phyloP scores from a whole-genome alignment of 2,888 invertebrate species.

The Tachina lurida region DNA sequence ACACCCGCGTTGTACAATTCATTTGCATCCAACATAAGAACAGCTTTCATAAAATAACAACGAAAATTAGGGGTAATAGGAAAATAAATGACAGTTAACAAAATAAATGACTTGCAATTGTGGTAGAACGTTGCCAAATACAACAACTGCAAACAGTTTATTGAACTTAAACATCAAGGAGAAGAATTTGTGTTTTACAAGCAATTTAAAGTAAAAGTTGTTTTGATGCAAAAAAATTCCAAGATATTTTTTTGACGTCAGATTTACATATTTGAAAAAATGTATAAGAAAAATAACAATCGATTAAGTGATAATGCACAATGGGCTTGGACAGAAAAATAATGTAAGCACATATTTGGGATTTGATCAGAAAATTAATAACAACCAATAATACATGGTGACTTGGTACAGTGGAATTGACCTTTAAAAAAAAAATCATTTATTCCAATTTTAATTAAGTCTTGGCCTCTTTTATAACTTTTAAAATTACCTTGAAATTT shows the following conservation, averaged over 20 bases:
- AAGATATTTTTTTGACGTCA: too few relatives aligned
- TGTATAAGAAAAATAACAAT: neutral
- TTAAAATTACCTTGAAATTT: too few relatives aligned
- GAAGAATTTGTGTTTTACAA: neutral
- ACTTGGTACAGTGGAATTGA: too few relatives aligned
- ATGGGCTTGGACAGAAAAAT: neutral
- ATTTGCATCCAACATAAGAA: constrained; percentile 1
- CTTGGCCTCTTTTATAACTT: too few relatives aligned
- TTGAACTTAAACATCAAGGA: constrained; percentile 13
- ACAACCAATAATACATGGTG: too few relatives aligned
- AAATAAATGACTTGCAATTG: constrained; percentile 47
- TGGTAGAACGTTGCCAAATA: neutral
- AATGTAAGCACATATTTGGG: too few relatives aligned
- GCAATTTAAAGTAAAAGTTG: neutral
- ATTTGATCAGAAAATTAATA: too few relatives aligned
- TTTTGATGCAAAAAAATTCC: too few relatives aligned
- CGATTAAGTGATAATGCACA: neutral
- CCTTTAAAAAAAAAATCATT: too few relatives aligned
- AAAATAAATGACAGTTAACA: constrained; percentile 43
- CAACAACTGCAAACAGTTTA: neutral
- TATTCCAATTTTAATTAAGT: too few relatives aligned
- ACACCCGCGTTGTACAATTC: neutral
- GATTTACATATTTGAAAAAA: too few relatives aligned
- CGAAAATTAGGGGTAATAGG: constrained; percentile 36
- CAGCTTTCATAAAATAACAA: neutral